phyloP scores from a whole-genome alignment of 2,888 invertebrate species.

The Siphlonurus alternatus region DNA sequence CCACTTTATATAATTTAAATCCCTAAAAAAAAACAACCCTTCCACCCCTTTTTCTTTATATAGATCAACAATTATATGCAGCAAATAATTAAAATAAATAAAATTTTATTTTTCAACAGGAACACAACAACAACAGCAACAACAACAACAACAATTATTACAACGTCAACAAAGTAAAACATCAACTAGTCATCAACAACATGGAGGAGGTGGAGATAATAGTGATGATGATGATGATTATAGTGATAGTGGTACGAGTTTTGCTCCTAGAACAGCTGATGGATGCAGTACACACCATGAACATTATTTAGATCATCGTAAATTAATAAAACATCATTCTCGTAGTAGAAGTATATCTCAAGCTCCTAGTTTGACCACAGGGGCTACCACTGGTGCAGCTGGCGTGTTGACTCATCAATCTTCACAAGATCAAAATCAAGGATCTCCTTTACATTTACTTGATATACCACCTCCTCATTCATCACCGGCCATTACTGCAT shows the following conservation, averaged over 20 bases:
- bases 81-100: too few species aligned
- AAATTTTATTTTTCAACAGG: not conserved
- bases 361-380: not conserved
- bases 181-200: not conserved
- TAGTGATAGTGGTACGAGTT: not conserved
- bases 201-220: not conserved
- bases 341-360: not conserved
- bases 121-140: not conserved
- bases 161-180: not conserved
- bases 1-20: too few species aligned
- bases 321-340: too few species aligned
- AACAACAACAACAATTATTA: not conserved
- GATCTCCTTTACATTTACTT: not conserved
- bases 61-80: too few species aligned
- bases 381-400: not conserved
- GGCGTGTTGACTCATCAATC: not conserved
- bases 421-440: not conserved
- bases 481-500: not conserved
- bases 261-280: not conserved
- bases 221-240: not conserved
- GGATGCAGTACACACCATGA: constrained; percentile 1
- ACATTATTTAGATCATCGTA: not conserved
- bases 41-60: too few species aligned
- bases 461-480: not conserved
- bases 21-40: too few species aligned